Base-by-base conservation (phyloP, 2,888 invertebrate genomes). In the Netelia virgata region DNA sequence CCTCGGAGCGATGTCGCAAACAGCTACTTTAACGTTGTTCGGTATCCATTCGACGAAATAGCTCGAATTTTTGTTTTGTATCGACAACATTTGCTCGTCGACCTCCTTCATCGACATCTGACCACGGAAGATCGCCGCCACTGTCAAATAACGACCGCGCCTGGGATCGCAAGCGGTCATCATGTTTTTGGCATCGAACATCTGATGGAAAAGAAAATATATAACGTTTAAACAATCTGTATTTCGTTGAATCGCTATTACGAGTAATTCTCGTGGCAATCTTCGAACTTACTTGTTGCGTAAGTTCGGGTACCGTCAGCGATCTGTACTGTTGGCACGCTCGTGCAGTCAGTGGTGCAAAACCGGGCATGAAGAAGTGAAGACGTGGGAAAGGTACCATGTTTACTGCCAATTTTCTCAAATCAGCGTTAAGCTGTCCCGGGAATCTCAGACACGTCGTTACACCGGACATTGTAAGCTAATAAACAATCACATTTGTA, bases 331-430 rank as follows among this genome's bases (percentile, higher is more conserved):
- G 95, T 88, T 95, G 95, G 55, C 96, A 96, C 83, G 96, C 96
- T 81, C 97, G 95, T 1, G 96, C 95, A 20, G 96, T 96, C 69
- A 97, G 95, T 2, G 97, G 97, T 70, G 97, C 96, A 92, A 97
- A 96, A 41, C 96, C 97, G 77, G 98, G 97, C 95, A 98, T 97
- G 93, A 98, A 98, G 95, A 98, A 98, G 92, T 98, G 98, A 66
- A 98, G 94, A 88, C 97, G 96, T 82, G 98, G 98, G 94, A 98
- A 98, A 18, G 98, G 98, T n/a, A 98, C 98, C 98, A 99, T 98
- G 95, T 99, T 99, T 79, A 99, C 98, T 61, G 98, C 98, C 90
- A 98, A 94, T 94, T 99, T 97, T 88, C 98, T 95, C 87, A 99
- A 95, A 94, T 98, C 98, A 59, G 98, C 98, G 94, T 98, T 98